phyloP scores from a whole-genome alignment of 2,113 vertebrate species.

The Eolophus roseicapilla region DNA sequence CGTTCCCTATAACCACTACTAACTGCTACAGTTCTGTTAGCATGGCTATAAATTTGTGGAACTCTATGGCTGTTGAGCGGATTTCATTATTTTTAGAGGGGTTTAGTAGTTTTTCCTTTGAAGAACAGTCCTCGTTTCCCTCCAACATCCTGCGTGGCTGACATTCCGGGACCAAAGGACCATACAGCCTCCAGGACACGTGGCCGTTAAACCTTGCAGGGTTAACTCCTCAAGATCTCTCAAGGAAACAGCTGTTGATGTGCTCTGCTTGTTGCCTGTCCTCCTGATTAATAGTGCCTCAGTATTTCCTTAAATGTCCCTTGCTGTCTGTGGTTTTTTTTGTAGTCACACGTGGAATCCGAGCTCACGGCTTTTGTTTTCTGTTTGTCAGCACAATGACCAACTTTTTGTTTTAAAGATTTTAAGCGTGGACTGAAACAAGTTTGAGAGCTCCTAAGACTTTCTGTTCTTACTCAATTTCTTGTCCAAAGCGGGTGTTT shows the following conservation, averaged over 20 bases:
- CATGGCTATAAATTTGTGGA: not conserved
- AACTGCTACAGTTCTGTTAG: not conserved
- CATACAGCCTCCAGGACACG: accelerated
- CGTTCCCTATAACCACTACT: not conserved
- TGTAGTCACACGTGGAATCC: not conserved
- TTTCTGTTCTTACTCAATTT: not conserved
- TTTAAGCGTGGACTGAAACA: not conserved
- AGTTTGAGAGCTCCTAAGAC: not conserved
- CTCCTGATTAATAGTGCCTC: not conserved
- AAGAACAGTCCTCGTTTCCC: not conserved
- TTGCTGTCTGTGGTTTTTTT: not conserved
- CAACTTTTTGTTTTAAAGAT: accelerated
- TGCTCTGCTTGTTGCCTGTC: not conserved
- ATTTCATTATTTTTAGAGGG: not conserved
- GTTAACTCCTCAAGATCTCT: not conserved
- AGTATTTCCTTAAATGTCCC: not conserved
- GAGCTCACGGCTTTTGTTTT: not conserved
- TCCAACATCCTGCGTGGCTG: not conserved
- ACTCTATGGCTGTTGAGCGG: not conserved
- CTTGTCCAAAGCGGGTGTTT: not conserved
- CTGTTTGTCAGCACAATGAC: not conserved
- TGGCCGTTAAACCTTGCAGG: not conserved
- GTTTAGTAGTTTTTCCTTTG: not conserved
- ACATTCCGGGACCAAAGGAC: too few relatives aligned
- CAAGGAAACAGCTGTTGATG: not conserved